Percentiles rank a stretch among this genome's conserved stretches.
Conservation (phyloP, 2,888 invertebrate species). For the Ptilodon capucinus region DNA sequence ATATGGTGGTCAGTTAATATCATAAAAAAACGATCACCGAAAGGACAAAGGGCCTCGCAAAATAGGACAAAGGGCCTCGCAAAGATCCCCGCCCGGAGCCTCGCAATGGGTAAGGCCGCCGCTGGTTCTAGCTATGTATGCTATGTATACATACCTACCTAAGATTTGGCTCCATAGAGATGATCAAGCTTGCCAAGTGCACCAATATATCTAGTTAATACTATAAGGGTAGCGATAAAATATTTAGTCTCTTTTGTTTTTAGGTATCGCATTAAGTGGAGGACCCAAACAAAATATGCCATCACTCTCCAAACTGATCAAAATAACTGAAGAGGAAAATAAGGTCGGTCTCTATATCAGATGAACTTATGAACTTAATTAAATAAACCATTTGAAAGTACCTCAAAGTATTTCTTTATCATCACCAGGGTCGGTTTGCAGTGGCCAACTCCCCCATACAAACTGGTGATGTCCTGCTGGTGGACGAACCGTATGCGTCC, state of each 20-base stretch:
- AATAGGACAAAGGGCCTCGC: too few species aligned
- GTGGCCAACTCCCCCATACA: conserved; percentile 84
- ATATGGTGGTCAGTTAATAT: too few species aligned
- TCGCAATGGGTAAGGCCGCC: too few species aligned
- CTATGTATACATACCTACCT: too few species aligned
- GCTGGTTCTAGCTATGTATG: too few species aligned
- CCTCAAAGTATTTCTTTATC: not conserved
- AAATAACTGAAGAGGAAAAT: conserved; percentile 81
- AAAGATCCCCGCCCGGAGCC: too few species aligned
- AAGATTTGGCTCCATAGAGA: too few species aligned
- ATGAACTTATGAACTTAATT: not conserved
- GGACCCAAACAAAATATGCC: conserved; percentile 80
- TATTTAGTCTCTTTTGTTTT: conserved; percentile 7
- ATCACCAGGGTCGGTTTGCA: conserved; percentile 85
- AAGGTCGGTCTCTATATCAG: conserved; percentile 55
- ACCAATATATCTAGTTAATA: too few species aligned
- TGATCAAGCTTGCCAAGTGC: too few species aligned
- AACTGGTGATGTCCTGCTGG: conserved; percentile 88
- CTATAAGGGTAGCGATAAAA: too few species aligned
- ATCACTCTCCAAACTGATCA: conserved; percentile 83
- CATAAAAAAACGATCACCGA: too few species aligned
- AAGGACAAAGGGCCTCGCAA: too few species aligned
- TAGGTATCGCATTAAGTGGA: conserved; percentile 65
- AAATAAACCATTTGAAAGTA: not conserved
- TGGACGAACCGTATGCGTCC: conserved; percentile 88